A percentile compares a stretch with the other conserved stretches of the same genome.
These are phyloP conservation scores for Agrochola circellaris DNA, from an alignment of 2,888 invertebrate genomes.

Conservation along the genomic window DNA sequence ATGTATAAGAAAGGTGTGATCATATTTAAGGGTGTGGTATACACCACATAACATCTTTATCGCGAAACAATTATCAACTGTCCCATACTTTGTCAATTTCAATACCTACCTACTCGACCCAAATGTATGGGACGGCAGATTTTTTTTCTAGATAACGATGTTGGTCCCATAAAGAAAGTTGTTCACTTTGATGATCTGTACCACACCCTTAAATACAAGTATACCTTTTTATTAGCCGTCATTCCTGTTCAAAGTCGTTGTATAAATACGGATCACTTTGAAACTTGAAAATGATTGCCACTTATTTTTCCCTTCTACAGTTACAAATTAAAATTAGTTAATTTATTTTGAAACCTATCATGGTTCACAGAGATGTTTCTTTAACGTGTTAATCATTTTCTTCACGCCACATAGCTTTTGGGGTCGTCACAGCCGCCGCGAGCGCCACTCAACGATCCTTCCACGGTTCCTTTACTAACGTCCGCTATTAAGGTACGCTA, in stretches of 20 bases:
- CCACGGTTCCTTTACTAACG: conserved; percentile 14
- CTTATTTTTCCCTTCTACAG: background rate
- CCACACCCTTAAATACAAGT: background rate
- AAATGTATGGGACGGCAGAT: too few species aligned
- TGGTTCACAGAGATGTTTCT: conserved; percentile 9
- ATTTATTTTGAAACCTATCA: background rate
- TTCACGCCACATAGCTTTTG: conserved; percentile 44
- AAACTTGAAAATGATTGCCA: background rate
- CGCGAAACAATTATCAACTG: too few species aligned
- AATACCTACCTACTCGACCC: too few species aligned
- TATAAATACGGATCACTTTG: background rate
- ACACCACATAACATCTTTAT: too few species aligned
- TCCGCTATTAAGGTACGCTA: conserved; percentile 38
- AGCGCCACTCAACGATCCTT: conserved; percentile 27
- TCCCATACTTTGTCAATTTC: too few species aligned
- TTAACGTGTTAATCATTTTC: conserved; percentile 33
- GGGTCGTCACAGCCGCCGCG: conserved; percentile 30
- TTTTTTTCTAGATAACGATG: background rate
- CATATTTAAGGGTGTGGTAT: too few species aligned
- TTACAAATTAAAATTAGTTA: background rate
- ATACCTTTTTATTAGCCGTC: background rate
- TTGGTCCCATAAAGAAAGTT: background rate
- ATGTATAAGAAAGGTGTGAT: too few species aligned
- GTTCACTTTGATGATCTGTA: background rate
- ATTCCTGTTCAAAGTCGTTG: background rate